Base-by-base conservation (phyloP, 2,113 vertebrate species). In the Sturnira hondurensis region DNA sequence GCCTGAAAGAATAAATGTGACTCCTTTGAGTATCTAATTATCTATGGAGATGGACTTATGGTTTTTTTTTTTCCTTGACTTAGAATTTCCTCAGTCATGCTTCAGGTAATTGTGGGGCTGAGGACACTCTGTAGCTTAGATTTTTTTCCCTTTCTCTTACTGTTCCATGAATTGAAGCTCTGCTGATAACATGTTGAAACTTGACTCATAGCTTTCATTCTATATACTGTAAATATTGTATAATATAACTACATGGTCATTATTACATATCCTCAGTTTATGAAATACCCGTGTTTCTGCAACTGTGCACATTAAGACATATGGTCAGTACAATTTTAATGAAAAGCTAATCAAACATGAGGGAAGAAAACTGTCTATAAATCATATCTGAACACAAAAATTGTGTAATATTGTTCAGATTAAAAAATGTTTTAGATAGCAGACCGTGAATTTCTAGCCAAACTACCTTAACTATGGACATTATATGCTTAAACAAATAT, bases 81-180 rank as follows among this genome's bases (percentile, higher is more conserved):
- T 36, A 93, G 58, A 76, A 87, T 93, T 71, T 94, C 76, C 33
- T 91, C 50, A 86, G 50, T 73, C 43, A 38, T 54, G 58, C 81
- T 85, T 90, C 58, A 85, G 81, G 90, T 93, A 81, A 70, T 81
- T 67, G 65, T 88, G 87, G 31, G 56, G 9, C 36, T 33, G 43
- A 71, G 15, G 31, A n/a, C 89, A 93, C 47, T 77, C 41, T 45
- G 28, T 50, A 91, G 67, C 6, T 71, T 76, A 54, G 20, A 71
- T 80, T 38, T 58, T 52, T 14, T 76, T 74, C n/a, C 41, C n/a
- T 68, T 50, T 86, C 71, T 83, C 36, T 77, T 47, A 33, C 77
- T 74, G 86, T 83, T n/a, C 16, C 50, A 92, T 13, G 70, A 89
- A 95, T 93, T 91, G 70, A 96, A 92, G 12, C 56, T 90, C 71